Evolutionary conservation across 2,113 vertebrate genomes (phyloP), one percentile per base, ranked within the genome.

Genomic region (Grus americana): DNA sequence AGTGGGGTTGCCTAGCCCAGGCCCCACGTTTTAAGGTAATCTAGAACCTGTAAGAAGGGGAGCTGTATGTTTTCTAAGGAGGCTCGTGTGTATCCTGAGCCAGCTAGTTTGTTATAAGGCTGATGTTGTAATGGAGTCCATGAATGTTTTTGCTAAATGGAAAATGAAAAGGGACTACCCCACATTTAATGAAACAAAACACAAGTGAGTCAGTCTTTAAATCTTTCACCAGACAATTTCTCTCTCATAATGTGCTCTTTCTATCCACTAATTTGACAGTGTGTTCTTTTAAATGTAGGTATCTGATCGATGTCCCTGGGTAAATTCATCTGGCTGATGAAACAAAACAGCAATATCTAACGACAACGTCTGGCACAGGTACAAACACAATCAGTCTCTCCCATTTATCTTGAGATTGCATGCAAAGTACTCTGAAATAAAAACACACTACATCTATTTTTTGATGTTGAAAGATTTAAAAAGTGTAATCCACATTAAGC

Each of bases 311-410:
- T 96, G 83, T 95, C 79, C 58, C 83, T 59, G 50, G 62, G 59
- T 93, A 96, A 96, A 20, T 93, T 96, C 93, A 94, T 97, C 93
- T 95, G 94, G 79, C 86, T 97, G 95, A 96, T 97, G 96, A 98
- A 97, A 97, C 96, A 96, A 97, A 97, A 67, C 95, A 97, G 96
- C 91, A 95, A 97, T 94, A 97, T 95, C 94, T 93, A 94, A 90
- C 23, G 75, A 95, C 96, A 95, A 91, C 5, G 0, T 95, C 86
- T 97, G 95, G 97, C 96, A 95, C 95, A 86, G 90, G 86, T 95
- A 97, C 93, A 97, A 95, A 97, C 85, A 92, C 95, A 95, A 93
- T 96, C 95, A 87, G 92, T 63, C 74, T 88, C 86, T 93, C 92
- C 32, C 96, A 96, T 98, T 97, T 95, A 96, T 98, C 95, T 97